Percentiles rank a stretch among this genome's conserved stretches.
Conservation (phyloP, 2,797 vertebrate species). For the Australoheros facetus region DNA sequence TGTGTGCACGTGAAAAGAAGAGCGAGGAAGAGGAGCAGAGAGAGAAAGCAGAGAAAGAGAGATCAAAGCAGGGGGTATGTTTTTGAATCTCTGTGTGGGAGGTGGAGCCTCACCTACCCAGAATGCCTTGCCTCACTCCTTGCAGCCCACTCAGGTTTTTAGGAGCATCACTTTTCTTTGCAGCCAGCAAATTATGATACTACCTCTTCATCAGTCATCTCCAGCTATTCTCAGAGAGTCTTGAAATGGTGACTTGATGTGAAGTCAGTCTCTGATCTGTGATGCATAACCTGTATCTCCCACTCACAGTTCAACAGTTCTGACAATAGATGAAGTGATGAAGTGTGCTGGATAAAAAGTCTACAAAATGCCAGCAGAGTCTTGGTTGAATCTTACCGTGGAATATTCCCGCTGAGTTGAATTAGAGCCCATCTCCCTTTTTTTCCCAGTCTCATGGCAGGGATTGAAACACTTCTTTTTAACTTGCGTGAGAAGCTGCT, state of each 20-base stretch:
- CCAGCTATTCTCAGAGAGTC: constrained; percentile 51
- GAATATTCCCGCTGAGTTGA: constrained; percentile 13
- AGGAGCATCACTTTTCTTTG: constrained; percentile 59
- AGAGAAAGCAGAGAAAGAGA: constrained; percentile 46
- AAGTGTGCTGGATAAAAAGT: neutral
- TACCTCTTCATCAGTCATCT: constrained; percentile 52
- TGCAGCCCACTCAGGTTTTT: constrained; percentile 71
- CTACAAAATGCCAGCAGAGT: neutral
- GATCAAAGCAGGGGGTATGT: constrained; percentile 69
- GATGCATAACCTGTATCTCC: constrained; percentile 18
- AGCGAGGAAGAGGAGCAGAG: constrained; percentile 30
- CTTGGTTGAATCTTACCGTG: neutral
- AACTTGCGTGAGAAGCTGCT: constrained; percentile 58
- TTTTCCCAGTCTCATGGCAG: neutral
- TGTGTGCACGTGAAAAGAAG: constrained; percentile 30
- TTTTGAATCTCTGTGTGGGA: constrained; percentile 73
- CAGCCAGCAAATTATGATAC: constrained; percentile 30
- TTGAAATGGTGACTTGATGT: constrained; percentile 38
- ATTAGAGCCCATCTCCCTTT: constrained; percentile 33
- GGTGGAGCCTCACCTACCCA: constrained; percentile 77
- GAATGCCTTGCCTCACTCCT: constrained; percentile 73
- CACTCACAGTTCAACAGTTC: constrained; percentile 19
- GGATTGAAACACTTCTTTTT: constrained; percentile 47
- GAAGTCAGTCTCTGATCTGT: constrained; percentile 37
- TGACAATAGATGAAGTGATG: neutral